phyloP scores from a whole-genome alignment of 2,797 vertebrate genomes.

The Enteromius paludinosus region DNA sequence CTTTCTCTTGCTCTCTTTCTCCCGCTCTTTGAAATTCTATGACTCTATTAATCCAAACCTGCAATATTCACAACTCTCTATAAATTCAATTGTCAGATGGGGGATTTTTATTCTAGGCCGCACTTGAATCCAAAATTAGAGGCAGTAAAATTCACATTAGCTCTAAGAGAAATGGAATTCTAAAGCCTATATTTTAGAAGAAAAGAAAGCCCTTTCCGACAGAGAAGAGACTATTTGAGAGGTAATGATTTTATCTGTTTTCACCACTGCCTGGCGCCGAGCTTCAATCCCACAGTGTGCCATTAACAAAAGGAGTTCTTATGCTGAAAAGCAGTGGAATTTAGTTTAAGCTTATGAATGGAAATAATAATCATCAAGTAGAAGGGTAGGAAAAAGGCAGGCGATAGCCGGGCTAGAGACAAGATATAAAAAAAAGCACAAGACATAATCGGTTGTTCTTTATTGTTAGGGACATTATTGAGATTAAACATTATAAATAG shows the following conservation, averaged over 20 bases:
- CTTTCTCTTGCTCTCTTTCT: conserved; percentile 76
- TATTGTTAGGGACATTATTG: conserved; percentile 55
- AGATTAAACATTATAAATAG: conserved; percentile 53
- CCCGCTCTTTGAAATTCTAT: conserved; percentile 85
- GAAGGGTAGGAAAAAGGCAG: conserved; percentile 74
- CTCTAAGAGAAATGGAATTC: conserved; percentile 87
- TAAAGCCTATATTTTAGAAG: conserved; percentile 88
- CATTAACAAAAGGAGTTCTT: conserved; percentile 90
- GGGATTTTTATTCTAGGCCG: conserved; percentile 87
- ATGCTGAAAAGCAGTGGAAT: conserved; percentile 90
- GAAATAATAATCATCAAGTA: conserved; percentile 86
- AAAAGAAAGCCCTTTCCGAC: conserved; percentile 92
- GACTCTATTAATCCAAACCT: conserved; percentile 92
- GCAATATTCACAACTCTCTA: conserved; percentile 95
- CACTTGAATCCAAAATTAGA: conserved; percentile 93
- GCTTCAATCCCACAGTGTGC: conserved; percentile 87
- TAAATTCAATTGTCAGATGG: conserved; percentile 95
- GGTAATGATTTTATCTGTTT: conserved; percentile 97
- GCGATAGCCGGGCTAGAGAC: conserved; percentile 67
- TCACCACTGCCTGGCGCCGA: conserved; percentile 77
- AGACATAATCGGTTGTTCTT: conserved; percentile 53
- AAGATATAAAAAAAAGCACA: conserved; percentile 75
- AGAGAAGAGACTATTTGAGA: conserved; percentile 90
- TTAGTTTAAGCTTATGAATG: conserved; percentile 85
- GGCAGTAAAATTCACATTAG: conserved; percentile 95